A percentile compares a stretch with the other conserved stretches of the same genome.
phyloP scores from a whole-genome alignment of 53 echinoderm and acorn worm species.

The Echinometra lucunter region DNA sequence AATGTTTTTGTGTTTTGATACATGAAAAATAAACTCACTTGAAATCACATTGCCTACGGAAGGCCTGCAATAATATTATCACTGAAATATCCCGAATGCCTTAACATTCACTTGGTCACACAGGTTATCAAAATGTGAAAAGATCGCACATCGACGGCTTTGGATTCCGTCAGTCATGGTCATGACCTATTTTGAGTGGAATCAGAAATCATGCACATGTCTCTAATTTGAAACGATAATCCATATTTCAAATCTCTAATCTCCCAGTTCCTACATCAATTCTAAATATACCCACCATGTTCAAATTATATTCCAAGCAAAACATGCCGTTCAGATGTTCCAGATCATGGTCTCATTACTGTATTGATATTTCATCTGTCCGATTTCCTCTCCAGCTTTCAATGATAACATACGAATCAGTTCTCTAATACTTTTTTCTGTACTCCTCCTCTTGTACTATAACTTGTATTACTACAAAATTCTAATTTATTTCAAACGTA shows the following conservation, averaged over 20 bases:
- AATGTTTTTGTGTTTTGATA: too few relatives aligned
- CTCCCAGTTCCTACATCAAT: slow-evolving; percentile 26
- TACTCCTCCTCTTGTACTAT: too few relatives aligned
- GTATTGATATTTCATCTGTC: not conserved
- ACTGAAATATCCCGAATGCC: not conserved
- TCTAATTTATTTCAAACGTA: too few relatives aligned
- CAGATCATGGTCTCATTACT: not conserved
- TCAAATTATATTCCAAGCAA: not conserved
- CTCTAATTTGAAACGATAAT: slow-evolving; percentile 40
- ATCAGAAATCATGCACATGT: slow-evolving; percentile 40
- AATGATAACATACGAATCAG: not conserved
- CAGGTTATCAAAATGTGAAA: too few relatives aligned
- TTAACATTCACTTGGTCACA: not conserved
- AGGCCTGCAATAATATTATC: too few relatives aligned
- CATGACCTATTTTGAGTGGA: slow-evolving; percentile 27
- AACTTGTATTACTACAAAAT: too few relatives aligned
- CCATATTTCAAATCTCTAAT: slow-evolving; percentile 15
- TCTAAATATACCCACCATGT: slow-evolving; percentile 13
- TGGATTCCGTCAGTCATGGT: slow-evolving; percentile 10
- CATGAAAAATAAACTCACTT: too few relatives aligned
- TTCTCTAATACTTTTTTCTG: too few relatives aligned
- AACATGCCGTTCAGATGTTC: not conserved
- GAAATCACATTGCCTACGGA: too few relatives aligned
- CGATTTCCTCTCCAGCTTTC: not conserved
- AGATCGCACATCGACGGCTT: too few relatives aligned